Conservation (phyloP, 2,797 vertebrate genomes). For the Octomys mimax region DNA sequence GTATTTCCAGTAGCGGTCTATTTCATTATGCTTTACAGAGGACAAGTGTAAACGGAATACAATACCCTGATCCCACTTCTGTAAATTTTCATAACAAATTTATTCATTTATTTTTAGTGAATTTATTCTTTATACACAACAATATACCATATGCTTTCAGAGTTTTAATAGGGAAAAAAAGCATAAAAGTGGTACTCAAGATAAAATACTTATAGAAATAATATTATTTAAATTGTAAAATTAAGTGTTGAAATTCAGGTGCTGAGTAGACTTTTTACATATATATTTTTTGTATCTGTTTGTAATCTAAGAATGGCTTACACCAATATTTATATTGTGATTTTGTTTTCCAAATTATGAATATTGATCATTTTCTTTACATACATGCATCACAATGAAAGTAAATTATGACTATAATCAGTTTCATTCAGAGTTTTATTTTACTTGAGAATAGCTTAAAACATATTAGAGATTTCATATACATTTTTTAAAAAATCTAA, state of each 20-base stretch:
- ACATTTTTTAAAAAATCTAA: background rate
- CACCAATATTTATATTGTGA: background rate
- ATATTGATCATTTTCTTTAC: constrained; percentile 3
- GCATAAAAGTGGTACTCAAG: background rate
- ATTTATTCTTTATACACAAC: background rate
- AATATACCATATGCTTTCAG: background rate
- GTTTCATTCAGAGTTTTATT: background rate
- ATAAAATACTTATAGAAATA: background rate
- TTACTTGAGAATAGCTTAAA: background rate
- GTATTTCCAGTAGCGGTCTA: too few relatives aligned
- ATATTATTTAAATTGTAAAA: constrained; percentile 43
- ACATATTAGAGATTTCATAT: background rate
- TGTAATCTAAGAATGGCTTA: background rate
- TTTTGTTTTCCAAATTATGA: constrained; percentile 43
- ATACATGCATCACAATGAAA: background rate
- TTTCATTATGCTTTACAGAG: background rate
- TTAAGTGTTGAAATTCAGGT: background rate
- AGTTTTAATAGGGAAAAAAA: background rate
- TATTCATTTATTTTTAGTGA: constrained; percentile 36
- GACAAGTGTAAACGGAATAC: background rate
- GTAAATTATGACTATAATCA: constrained; percentile 5
- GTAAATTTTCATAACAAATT: background rate
- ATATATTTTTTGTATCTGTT: background rate
- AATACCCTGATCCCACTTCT: background rate
- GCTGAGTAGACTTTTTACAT: background rate